Evolutionary conservation across 2,888 invertebrate genomes (phyloP), one percentile per base, ranked within the genome.

Genomic region (Platynereis dumerilii): DNA sequence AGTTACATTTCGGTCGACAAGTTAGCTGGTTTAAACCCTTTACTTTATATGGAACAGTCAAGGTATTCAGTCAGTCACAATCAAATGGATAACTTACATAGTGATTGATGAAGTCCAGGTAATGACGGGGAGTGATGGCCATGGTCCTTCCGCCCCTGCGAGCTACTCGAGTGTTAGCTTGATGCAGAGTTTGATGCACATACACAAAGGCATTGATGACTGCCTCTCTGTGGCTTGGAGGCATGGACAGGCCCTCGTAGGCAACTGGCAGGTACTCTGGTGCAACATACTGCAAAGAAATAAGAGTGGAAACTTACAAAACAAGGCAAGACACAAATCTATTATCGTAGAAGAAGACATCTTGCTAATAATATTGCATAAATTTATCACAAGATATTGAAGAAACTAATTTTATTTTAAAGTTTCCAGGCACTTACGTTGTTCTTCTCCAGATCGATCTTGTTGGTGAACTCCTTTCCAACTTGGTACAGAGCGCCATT

Each of bases 201-300:
- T 96, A 97, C 20, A 99, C 98, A 83, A 94, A 96, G 0, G 96
- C 94, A 86, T 99, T 98, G 79, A 98, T 93, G n/a, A 99, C 96
- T 22, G 96, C 97, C 79, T 96, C 95, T 62, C 98, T 89, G 85
- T 97, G 96, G 10, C 88, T 87, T 2, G 94, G 93, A 29, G 91
- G 89, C 52, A 70, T 64, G 1, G 79, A 76, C 67, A 84, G 76
- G 34, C 74, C 74, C 60, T 90, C 89, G 82, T 94, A 96, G 2
- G 92, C 92, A 0, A 92, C 89, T 0, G 96, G 96, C 90, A 97
- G 94, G 83, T 91, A 90, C 77, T 93, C 92, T 1, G 98, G 97
- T 42, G 92, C 87, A 64, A 89, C 88, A 90, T 97, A 99, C 81
- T 86, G 76, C 22, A 76, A 72, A n/a, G n/a, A 45, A 22, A 2